Conservation (phyloP, 2,888 invertebrate genomes). For the Amphipoea oculea region DNA sequence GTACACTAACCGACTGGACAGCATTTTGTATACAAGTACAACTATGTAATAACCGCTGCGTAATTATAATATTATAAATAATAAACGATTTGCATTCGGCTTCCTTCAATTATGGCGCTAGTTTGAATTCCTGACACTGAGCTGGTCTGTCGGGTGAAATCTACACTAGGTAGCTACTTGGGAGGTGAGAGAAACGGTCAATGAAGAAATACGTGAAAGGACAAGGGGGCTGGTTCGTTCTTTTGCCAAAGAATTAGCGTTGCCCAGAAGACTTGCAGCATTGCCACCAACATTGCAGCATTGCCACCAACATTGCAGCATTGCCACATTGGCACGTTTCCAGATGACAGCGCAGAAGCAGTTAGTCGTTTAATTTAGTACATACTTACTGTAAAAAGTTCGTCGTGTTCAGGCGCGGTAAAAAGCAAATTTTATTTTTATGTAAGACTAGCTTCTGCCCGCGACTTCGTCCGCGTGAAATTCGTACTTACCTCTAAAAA, state of each 20-base stretch:
- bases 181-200: not conserved
- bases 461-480: too few species aligned
- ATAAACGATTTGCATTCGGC: constrained; percentile 81
- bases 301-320: too few species aligned
- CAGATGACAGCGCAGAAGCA: too few species aligned
- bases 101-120: constrained; percentile 75
- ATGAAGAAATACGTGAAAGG: not conserved
- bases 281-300: too few species aligned
- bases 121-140: constrained; percentile 61
- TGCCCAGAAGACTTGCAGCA: not conserved
- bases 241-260: not conserved
- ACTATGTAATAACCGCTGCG: constrained; percentile 63
- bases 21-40: constrained; percentile 61
- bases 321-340: too few species aligned
- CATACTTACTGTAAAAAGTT: too few species aligned
- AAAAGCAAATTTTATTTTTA: too few species aligned
- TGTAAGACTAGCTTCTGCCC: too few species aligned
- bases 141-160: constrained; percentile 48
- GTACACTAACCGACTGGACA: constrained; percentile 47
- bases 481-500: too few species aligned
- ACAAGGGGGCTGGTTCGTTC: not conserved
- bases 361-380: too few species aligned
- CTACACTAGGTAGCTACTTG: not conserved
- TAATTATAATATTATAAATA: constrained; percentile 84
- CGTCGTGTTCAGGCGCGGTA: too few species aligned